Base-by-base conservation (phyloP, 2,888 invertebrate genomes). In the Orchesellides sinensis region DNA sequence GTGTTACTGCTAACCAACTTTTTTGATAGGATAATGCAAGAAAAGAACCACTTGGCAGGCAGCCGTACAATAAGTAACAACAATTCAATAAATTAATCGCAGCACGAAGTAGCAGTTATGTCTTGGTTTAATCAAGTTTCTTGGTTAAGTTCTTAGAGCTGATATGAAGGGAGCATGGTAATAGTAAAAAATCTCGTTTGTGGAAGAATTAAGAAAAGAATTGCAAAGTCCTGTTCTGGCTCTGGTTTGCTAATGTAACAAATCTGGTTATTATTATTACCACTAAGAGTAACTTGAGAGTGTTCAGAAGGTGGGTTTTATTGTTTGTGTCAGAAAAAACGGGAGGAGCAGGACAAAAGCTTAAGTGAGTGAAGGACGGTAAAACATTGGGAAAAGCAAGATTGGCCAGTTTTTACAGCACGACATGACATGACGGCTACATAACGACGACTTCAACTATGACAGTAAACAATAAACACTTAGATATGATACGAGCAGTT, bases 121-220 rank as follows among this genome's bases (percentile, higher is more conserved):
- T 65, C 59, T 29, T 56, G 45, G 25, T 59, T 59, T 68, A 54
- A 68, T 77, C 77, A 68, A 56, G 77, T 66, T 77, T 77, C 59
- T 59, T 68, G 45, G n/a, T n/a, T n/a, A n/a, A n/a, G n/a, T n/a
- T n/a, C n/a, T n/a, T n/a, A n/a, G n/a, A n/a, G n/a, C n/a, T n/a
- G n/a, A n/a, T n/a, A n/a, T n/a, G n/a, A n/a, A n/a, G n/a, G n/a
- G n/a, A n/a, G n/a, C n/a, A n/a, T n/a, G n/a, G n/a, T n/a, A n/a
- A n/a, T n/a, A n/a, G n/a, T n/a, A n/a, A n/a, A n/a, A n/a, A n/a
- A n/a, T n/a, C n/a, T n/a, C n/a, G n/a, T n/a, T n/a, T n/a, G n/a
- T n/a, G n/a, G n/a, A n/a, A n/a, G n/a, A n/a, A n/a, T n/a, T n/a
- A n/a, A n/a, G n/a, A n/a, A n/a, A n/a, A n/a, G n/a, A n/a, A n/a